Evolutionary conservation across 2,797 vertebrate genomes (phyloP).

Genomic region (Liasis olivaceus): DNA sequence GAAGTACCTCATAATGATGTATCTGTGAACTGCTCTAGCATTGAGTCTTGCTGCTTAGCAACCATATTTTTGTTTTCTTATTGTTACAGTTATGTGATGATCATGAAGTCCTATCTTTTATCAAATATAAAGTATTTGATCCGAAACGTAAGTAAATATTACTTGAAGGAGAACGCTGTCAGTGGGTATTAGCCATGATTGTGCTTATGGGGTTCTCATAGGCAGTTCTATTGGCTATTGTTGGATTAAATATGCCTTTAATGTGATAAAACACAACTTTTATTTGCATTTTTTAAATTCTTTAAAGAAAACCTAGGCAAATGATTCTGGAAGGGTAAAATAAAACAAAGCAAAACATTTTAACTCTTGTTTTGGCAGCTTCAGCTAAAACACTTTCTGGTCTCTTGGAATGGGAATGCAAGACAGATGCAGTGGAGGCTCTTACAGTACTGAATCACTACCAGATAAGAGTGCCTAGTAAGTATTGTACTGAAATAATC

Average conservation of each 20-base stretch:
- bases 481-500: conserved; percentile 61
- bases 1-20: background rate
- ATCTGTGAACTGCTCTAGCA: background rate
- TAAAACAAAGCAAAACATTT: conserved; percentile 4
- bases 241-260: background rate
- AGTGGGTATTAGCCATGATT: background rate
- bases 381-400: conserved; percentile 96
- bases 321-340: background rate
- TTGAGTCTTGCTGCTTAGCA: background rate
- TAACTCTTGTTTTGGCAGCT: conserved; percentile 73
- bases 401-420: conserved; percentile 93
- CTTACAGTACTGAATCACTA: conserved; percentile 98
- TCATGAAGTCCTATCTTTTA: conserved; percentile 90
- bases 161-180: background rate
- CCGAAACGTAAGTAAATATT: conserved; percentile 90
- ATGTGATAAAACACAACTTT: background rate
- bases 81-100: conserved; percentile 88
- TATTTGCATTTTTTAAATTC: conserved; percentile 7
- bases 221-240: background rate
- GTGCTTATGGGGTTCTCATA: background rate
- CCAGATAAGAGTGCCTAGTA: conserved; percentile 97
- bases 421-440: conserved; percentile 95
- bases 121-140: conserved; percentile 97
- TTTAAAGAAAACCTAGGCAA: background rate
- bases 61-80: conserved; percentile 60